Conservation (phyloP, 1,140 invertebrate species). For the Hydropsyche tenuis region DNA sequence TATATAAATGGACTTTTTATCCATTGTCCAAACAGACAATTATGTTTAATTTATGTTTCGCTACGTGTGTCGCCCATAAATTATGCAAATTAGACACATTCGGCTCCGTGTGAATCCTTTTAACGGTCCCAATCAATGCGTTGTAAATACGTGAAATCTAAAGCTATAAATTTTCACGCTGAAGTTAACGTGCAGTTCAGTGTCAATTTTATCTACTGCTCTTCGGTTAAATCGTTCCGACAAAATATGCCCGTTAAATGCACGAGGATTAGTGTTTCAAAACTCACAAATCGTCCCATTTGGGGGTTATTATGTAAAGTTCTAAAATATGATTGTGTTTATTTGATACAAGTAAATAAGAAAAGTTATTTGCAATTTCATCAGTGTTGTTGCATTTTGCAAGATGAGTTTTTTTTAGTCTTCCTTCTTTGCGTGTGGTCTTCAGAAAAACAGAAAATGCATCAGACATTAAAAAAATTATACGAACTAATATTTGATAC, state of each 20-base stretch:
- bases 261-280: no score
- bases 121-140: slow-evolving; percentile 19
- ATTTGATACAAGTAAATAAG: no score
- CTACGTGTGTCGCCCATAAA: slow-evolving; percentile 12
- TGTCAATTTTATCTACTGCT: slow-evolving; percentile 19
- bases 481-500: neutral
- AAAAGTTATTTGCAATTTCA: no score
- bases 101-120: slow-evolving; percentile 17
- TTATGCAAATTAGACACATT: slow-evolving; percentile 26
- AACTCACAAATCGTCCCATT: no score
- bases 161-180: slow-evolving; percentile 15
- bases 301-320: no score
- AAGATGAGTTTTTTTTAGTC: no score
- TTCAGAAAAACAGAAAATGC: no score
- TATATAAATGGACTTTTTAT: slow-evolving; percentile 4
- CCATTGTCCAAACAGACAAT: slow-evolving; percentile 13
- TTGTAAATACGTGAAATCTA: slow-evolving; percentile 11
- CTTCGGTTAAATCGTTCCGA: neutral
- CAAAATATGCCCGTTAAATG: no score
- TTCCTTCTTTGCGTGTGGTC: no score
- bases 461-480: neutral
- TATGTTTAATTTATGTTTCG: slow-evolving; percentile 16
- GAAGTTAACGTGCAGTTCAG: slow-evolving; percentile 17
- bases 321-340: no score
- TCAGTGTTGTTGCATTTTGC: no score